These are phyloP conservation scores for Nephrotoma appendiculata DNA, from an alignment of 2,888 invertebrate species.

Conservation along the genomic window DNA sequence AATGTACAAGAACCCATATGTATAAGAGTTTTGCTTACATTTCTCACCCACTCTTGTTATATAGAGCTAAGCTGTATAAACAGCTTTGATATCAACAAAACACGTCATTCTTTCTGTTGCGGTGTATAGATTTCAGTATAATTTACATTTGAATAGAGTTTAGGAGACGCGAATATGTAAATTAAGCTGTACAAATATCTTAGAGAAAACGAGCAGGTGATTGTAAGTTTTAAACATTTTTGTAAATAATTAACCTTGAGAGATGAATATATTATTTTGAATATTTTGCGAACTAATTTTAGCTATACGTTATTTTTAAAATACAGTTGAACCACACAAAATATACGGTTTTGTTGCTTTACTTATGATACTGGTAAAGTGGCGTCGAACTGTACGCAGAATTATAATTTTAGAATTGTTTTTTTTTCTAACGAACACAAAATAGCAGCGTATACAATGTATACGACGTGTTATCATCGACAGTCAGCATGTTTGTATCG, in stretches of 20 bases:
- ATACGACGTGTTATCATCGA: no score
- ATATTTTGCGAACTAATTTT: no score
- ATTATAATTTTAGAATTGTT: no score
- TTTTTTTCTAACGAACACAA: no score
- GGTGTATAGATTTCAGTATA: neutral
- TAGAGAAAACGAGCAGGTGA: neutral
- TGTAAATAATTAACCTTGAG: neutral
- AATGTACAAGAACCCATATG: no score
- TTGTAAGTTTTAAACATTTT: neutral
- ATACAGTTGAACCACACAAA: no score
- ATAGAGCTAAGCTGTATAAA: no score
- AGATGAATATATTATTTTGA: neutral
- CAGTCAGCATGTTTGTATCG: neutral
- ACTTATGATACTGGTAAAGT: no score
- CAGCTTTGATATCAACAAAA: neutral
- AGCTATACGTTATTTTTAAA: no score
- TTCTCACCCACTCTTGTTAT: neutral
- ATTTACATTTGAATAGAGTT: neutral
- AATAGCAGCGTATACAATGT: no score
- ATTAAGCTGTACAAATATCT: neutral
- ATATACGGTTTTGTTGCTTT: no score
- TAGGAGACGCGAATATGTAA: neutral
- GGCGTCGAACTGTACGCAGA: no score
- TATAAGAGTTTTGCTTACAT: neutral
- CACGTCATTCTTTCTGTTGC: neutral